Percentiles rank a stretch among this genome's conserved stretches.
Evolutionary conservation across 2,113 vertebrate species (phyloP).

Genomic region (Ancistrus triradiatus): DNA sequence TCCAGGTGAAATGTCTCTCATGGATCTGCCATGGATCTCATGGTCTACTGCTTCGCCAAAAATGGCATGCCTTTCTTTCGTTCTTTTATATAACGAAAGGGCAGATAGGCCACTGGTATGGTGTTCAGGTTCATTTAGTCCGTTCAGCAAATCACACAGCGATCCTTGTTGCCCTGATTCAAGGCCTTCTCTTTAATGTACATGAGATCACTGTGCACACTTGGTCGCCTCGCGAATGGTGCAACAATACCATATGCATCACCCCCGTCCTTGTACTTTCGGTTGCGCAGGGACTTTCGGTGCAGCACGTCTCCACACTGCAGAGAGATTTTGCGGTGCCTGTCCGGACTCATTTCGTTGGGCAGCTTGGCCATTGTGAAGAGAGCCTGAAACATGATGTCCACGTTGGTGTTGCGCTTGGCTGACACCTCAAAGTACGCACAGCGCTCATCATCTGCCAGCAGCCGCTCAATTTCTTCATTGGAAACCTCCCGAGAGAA

Average conservation of each 20-base stretch:
- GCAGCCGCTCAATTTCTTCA: conserved; percentile 83
- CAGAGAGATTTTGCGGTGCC: conserved; percentile 90
- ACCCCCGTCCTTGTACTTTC: conserved; percentile 78
- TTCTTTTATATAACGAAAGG: neutral
- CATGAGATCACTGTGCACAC: conserved; percentile 97
- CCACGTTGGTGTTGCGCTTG: conserved; percentile 92
- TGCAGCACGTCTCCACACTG: conserved; percentile 91
- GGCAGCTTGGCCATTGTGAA: conserved; percentile 93
- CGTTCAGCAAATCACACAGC: conserved; percentile 87
- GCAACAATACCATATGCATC: conserved; percentile 91
- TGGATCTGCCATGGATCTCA: neutral
- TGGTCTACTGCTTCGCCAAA: too few relatives aligned
- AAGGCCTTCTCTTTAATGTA: conserved; percentile 92
- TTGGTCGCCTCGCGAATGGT: conserved; percentile 89
- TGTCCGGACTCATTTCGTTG: conserved; percentile 94
- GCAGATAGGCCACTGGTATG: neutral
- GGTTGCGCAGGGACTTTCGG: conserved; percentile 78
- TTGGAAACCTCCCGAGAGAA: conserved; percentile 81
- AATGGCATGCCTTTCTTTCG: neutral
- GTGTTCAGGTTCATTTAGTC: neutral
- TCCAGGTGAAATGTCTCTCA: neutral
- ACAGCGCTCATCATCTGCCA: conserved; percentile 80
- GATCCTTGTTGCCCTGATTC: conserved; percentile 83
- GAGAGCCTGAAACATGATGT: conserved; percentile 92
- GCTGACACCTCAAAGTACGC: conserved; percentile 97